Evolutionary conservation across 2,888 invertebrate species (phyloP).

Genomic region (Lasius platythorax): DNA sequence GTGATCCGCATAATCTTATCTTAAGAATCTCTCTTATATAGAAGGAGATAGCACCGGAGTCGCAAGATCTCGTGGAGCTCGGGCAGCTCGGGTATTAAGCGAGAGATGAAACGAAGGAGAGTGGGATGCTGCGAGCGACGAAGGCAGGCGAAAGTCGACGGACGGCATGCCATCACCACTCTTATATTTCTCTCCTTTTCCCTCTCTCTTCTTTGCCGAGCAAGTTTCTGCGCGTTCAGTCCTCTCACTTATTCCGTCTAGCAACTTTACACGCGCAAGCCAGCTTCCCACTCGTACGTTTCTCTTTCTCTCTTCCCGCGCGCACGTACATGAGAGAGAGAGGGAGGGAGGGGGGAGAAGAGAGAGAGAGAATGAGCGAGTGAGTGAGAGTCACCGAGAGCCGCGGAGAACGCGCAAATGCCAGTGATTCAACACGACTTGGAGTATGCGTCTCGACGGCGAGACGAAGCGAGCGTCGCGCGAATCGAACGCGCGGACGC

Average conservation of each 20-base stretch:
- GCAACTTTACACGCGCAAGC: constrained; percentile 81
- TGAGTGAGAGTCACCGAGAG: constrained; percentile 68
- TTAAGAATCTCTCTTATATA: constrained; percentile 32
- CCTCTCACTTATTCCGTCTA: constrained; percentile 72
- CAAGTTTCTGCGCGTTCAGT: constrained; percentile 69
- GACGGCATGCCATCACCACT: constrained; percentile 84
- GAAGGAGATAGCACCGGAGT: constrained; percentile 24
- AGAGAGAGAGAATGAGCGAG: constrained; percentile 49
- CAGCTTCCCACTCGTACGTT: constrained; percentile 65
- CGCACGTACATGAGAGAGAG: constrained; percentile 63
- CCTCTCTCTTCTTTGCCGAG: constrained; percentile 48
- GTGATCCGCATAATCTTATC: constrained; percentile 34
- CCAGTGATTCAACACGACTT: constrained; percentile 78
- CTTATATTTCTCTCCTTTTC: constrained; percentile 13
- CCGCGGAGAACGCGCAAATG: constrained; percentile 74
- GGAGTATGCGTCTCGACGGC: constrained; percentile 68
- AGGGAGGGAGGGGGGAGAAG: neutral
- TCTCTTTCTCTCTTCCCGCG: neutral
- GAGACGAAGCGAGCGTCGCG: constrained; percentile 73
- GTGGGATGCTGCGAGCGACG: constrained; percentile 76
- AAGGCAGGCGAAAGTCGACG: constrained; percentile 84
- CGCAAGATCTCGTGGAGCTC: constrained; percentile 22
- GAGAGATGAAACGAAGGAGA: constrained; percentile 52
- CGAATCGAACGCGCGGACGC: constrained; percentile 64
- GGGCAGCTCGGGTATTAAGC: constrained; percentile 21